phyloP scores from a whole-genome alignment of 2,888 invertebrate genomes.

The Lasius platythorax region DNA sequence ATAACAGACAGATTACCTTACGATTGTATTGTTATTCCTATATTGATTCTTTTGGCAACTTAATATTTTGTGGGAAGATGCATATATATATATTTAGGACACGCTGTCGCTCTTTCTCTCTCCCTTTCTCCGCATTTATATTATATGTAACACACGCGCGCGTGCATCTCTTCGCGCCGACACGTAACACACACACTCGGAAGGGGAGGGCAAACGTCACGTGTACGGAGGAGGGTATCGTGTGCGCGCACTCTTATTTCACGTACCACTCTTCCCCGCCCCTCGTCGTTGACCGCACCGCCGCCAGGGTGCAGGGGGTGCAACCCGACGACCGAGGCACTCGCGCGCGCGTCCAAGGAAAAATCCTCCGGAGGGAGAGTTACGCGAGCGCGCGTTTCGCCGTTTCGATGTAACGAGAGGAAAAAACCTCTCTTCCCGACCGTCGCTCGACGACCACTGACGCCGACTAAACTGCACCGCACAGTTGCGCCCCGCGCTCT shows the following conservation, averaged over 20 bases:
- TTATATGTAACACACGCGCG: neutral
- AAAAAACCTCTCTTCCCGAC: constrained; percentile 69
- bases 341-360: neutral
- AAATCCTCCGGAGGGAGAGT: neutral
- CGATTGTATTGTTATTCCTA: neutral
- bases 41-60: neutral
- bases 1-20: neutral
- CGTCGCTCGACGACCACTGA: constrained; percentile 73
- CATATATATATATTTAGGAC: neutral
- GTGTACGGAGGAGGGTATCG: neutral
- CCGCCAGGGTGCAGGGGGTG: neutral
- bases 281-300: neutral
- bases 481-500: constrained; percentile 57
- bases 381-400: constrained; percentile 52
- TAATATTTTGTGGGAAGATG: neutral
- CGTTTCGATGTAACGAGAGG: neutral
- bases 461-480: constrained; percentile 34
- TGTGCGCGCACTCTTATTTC: constrained; percentile 4
- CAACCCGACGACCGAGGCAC: neutral
- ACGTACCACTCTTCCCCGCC: neutral
- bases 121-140: neutral
- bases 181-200: neutral
- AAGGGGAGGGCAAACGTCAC: neutral
- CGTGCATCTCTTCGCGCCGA: neutral
- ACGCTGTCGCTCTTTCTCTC: neutral